Percentiles rank a stretch among this genome's conserved stretches.
Conservation (phyloP, 2,113 vertebrate genomes). For the Plecotus auritus region DNA sequence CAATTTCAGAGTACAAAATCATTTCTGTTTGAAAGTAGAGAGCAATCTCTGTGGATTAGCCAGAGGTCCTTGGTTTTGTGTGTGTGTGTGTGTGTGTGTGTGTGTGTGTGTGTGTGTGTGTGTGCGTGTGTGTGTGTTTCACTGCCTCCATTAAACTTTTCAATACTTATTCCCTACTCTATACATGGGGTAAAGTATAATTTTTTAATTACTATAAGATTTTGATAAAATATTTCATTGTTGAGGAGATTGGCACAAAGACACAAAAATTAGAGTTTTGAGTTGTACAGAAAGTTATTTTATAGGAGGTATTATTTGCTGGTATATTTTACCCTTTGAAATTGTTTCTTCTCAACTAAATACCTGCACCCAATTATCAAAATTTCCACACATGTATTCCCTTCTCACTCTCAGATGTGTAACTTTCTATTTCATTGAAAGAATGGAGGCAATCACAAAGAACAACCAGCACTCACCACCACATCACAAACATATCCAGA, state of each 20-base stretch:
- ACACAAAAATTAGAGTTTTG: not conserved
- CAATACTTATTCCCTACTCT: not conserved
- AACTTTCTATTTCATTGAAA: not conserved
- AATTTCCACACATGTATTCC: not conserved
- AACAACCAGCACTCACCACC: not conserved
- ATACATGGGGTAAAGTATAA: not conserved
- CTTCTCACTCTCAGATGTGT: not conserved
- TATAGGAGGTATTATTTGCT: not conserved
- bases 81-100: no score
- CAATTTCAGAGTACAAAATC: conserved; percentile 3
- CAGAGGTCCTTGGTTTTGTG: not conserved
- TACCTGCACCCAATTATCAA: not conserved
- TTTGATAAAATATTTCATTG: not conserved
- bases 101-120: no score
- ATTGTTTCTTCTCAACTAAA: not conserved
- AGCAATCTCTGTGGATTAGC: not conserved
- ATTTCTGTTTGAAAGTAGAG: not conserved
- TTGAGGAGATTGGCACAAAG: not conserved
- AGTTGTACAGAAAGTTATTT: not conserved
- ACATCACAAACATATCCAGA: not conserved
- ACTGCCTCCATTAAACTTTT: not conserved
- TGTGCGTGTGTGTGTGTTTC: no score
- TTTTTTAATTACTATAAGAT: not conserved
- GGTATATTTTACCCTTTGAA: not conserved
- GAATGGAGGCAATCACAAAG: not conserved